Conservation (phyloP, 1,140 invertebrate species). For the Paralvinella palmiformis region DNA sequence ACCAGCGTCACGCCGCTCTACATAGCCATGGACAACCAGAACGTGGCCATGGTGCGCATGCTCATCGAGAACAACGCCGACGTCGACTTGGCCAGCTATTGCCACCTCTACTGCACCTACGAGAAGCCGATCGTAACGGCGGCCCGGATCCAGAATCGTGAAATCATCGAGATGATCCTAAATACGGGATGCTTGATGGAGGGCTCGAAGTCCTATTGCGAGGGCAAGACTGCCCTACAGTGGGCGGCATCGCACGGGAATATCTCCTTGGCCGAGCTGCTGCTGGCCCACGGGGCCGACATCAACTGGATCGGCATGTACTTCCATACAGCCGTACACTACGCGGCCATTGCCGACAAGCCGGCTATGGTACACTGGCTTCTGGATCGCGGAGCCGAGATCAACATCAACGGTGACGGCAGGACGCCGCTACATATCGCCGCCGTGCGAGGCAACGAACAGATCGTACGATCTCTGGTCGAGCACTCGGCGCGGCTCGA, state of each 20-base stretch:
- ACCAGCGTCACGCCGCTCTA: not conserved
- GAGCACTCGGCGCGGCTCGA: not conserved
- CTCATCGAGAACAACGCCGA: slow-evolving; percentile 5
- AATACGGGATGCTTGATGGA: not conserved
- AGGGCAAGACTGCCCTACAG: slow-evolving; percentile 14
- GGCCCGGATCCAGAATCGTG: not conserved
- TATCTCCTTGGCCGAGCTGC: slow-evolving; percentile 4
- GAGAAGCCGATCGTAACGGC: slow-evolving; percentile 14
- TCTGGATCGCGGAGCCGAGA: slow-evolving; percentile 3
- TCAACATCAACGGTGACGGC: slow-evolving; percentile 9
- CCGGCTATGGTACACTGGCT: slow-evolving; percentile 10
- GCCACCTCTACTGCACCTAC: not conserved
- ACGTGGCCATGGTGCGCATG: slow-evolving; percentile 10
- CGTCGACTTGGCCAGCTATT: slow-evolving; percentile 10
- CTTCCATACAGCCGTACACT: slow-evolving; percentile 15
- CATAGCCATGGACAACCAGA: slow-evolving; percentile 9
- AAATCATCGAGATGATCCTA: slow-evolving; percentile 13
- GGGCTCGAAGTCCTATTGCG: not conserved
- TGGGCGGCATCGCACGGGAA: slow-evolving; percentile 12
- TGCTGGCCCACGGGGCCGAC: slow-evolving; percentile 11
- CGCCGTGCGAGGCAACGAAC: slow-evolving; percentile 4
- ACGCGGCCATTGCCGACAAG: slow-evolving; percentile 11
- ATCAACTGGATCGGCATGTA: slow-evolving; percentile 11
- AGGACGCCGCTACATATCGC: slow-evolving; percentile 13
- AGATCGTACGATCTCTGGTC: slow-evolving; percentile 9